These are phyloP conservation scores for Chiloscyllium punctatum DNA, from an alignment of 2,797 vertebrate genomes.

Conservation along the genomic window DNA sequence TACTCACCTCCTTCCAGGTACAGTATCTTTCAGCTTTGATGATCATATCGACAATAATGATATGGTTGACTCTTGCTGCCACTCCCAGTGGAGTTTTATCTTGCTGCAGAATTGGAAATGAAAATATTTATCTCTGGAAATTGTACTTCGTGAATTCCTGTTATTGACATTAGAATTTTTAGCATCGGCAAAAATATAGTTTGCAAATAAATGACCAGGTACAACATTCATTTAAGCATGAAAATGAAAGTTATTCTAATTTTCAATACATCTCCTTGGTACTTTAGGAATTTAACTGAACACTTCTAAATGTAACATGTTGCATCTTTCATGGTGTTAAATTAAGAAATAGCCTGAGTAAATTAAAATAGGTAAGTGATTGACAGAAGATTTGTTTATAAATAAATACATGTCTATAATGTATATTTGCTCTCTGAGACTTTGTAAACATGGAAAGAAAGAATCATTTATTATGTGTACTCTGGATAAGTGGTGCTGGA, in stretches of 20 bases:
- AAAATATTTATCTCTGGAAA: background rate
- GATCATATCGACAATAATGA: constrained; percentile 83
- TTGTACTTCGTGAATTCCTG: background rate
- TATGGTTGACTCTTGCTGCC: constrained; percentile 72
- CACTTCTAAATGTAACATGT: background rate
- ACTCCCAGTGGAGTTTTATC: constrained; percentile 72
- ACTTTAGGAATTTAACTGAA: background rate
- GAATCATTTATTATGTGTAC: background rate
- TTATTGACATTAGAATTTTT: background rate
- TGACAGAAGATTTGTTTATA: background rate
- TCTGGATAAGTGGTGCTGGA: no score
- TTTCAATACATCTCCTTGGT: background rate
- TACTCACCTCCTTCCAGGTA: constrained; percentile 65
- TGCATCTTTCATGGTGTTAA: background rate
- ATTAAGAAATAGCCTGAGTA: background rate
- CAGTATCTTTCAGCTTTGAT: constrained; percentile 85
- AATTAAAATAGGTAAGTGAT: background rate
- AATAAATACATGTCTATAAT: background rate
- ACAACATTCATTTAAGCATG: background rate
- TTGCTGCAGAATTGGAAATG: constrained; percentile 61
- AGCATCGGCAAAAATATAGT: background rate
- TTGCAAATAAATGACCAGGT: background rate
- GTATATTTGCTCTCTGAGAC: background rate
- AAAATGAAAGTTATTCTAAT: background rate
- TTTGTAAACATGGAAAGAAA: background rate